These are phyloP conservation scores for Neostethus bicornis DNA, from an alignment of 2,797 vertebrate genomes.

Conservation along the genomic window DNA sequence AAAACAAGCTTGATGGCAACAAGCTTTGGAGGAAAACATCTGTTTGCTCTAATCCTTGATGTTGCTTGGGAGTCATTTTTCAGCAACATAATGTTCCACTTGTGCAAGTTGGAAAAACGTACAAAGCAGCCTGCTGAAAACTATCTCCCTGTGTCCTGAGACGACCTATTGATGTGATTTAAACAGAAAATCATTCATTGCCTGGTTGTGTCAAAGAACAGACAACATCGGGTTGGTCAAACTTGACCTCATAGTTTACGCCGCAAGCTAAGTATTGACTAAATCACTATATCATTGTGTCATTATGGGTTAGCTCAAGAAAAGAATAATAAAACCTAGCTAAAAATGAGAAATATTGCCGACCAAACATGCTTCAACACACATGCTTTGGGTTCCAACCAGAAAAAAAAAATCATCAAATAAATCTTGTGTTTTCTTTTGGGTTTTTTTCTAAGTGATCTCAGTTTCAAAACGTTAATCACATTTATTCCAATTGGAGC, in stretches of 20 bases:
- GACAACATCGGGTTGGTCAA: slow-evolving; percentile 47
- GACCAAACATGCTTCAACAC: slow-evolving; percentile 4
- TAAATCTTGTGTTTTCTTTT: not conserved
- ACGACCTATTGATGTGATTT: slow-evolving; percentile 38
- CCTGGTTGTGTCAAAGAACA: slow-evolving; percentile 37
- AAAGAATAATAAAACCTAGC: slow-evolving; percentile 19
- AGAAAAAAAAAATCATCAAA: slow-evolving; percentile 4
- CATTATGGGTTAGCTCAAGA: slow-evolving; percentile 12
- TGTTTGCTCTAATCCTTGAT: slow-evolving; percentile 40
- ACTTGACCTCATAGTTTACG: slow-evolving; percentile 28
- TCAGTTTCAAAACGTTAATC: slow-evolving; percentile 50
- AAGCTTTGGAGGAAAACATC: slow-evolving; percentile 53
- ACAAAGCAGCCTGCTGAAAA: slow-evolving; percentile 36
- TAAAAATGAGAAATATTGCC: slow-evolving; percentile 3
- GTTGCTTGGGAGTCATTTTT: slow-evolving; percentile 40
- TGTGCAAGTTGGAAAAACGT: slow-evolving; percentile 44
- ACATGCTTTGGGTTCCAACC: slow-evolving; percentile 5
- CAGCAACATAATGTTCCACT: slow-evolving; percentile 38
- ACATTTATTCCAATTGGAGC: slow-evolving; percentile 49
- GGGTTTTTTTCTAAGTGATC: slow-evolving; percentile 19
- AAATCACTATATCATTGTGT: slow-evolving; percentile 1
- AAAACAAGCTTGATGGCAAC: slow-evolving; percentile 42
- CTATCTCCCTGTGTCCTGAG: slow-evolving; percentile 34
- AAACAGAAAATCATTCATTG: slow-evolving; percentile 38
- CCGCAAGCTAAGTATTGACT: slow-evolving; percentile 21